These are phyloP conservation scores for Gallinago undulata DNA, from an alignment of 2,113 vertebrate genomes.

Conservation along the genomic window DNA sequence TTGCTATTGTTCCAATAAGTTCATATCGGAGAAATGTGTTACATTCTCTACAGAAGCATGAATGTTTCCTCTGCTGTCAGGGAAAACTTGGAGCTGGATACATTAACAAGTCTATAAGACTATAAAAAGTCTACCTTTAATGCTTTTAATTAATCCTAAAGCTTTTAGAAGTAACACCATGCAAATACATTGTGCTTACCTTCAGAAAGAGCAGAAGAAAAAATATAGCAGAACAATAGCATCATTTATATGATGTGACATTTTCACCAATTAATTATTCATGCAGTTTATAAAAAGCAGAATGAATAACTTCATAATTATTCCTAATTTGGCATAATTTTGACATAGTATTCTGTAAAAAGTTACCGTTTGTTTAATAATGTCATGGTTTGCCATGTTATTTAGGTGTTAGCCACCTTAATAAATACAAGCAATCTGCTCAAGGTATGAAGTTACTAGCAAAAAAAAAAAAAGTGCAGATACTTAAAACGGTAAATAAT, in stretches of 20 bases:
- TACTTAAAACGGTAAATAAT: not conserved
- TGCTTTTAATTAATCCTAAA: not conserved
- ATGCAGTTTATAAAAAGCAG: not conserved
- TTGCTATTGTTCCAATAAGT: not conserved
- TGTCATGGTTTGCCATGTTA: not conserved
- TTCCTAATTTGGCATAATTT: not conserved
- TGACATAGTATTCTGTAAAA: not conserved
- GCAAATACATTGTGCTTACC: not conserved
- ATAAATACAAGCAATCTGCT: not conserved
- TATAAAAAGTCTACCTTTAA: not conserved
- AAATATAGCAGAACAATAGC: not conserved
- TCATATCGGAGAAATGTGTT: not conserved
- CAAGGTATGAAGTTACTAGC: not conserved
- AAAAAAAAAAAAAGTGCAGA: not conserved
- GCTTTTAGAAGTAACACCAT: not conserved
- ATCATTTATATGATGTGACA: not conserved
- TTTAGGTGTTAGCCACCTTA: not conserved
- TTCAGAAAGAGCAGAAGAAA: not conserved
- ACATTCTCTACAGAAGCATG: not conserved
- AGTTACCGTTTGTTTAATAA: not conserved
- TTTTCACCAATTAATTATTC: not conserved
- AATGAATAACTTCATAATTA: not conserved
- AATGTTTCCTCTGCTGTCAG: not conserved
- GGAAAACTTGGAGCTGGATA: not conserved
- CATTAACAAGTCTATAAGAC: not conserved